phyloP scores from a whole-genome alignment of 2,888 invertebrate genomes.

The Archips crataeganus region DNA sequence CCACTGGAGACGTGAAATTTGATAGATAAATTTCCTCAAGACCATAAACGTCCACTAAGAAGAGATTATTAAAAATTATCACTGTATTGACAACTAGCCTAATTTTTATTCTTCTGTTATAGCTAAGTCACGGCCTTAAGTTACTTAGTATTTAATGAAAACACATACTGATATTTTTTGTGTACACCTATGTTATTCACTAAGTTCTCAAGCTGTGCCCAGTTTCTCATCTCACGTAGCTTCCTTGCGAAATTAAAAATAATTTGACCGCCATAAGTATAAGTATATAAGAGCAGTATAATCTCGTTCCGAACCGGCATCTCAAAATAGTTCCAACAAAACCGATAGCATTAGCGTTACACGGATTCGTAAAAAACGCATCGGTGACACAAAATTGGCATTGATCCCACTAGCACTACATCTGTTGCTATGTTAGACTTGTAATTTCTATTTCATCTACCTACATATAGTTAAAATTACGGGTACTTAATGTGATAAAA shows the following conservation, averaged over 20 bases:
- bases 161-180: no score
- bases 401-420: background rate
- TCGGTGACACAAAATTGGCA: background rate
- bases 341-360: constrained; percentile 3
- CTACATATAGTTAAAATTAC: background rate
- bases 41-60: no score
- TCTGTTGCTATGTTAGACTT: background rate
- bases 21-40: no score
- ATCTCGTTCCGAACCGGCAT: constrained; percentile 2
- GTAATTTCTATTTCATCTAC: background rate
- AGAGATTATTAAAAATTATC: no score
- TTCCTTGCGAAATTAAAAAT: background rate
- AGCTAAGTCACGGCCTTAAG: no score
- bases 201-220: background rate
- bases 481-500: no score
- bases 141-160: no score
- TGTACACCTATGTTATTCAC: no score
- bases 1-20: no score
- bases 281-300: background rate
- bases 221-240: background rate
- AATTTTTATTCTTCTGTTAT: no score
- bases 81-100: no score
- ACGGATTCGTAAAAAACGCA: background rate
- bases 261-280: background rate
- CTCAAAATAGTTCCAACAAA: constrained; percentile 7